Evolutionary conservation across 2,888 invertebrate genomes (phyloP).

Genomic region (Minunthozetes semirufus): DNA sequence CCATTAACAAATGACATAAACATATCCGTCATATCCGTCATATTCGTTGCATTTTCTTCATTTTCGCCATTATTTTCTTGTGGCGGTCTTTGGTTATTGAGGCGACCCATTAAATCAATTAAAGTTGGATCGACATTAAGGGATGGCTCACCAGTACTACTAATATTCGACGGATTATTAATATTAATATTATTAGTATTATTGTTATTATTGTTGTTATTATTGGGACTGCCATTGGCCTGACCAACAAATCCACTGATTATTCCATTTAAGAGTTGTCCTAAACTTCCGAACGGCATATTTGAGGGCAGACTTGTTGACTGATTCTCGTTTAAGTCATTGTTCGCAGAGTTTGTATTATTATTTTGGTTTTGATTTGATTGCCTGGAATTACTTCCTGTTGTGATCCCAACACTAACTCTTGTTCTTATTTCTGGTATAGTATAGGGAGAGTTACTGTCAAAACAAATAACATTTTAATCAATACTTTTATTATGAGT

Average conservation of each 20-base stretch:
- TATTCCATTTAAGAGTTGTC: slow-evolving; percentile 9
- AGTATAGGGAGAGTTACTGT: slow-evolving; percentile 29
- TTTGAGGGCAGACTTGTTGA: background rate
- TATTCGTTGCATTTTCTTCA: no score
- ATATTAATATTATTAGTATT: background rate
- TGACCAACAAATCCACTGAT: background rate
- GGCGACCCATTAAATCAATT: slow-evolving; percentile 1
- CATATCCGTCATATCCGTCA: slow-evolving; percentile 3
- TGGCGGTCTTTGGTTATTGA: background rate
- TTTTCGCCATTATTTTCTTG: background rate
- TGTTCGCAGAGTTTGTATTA: background rate
- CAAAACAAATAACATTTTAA: background rate
- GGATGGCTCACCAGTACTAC: background rate
- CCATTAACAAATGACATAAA: slow-evolving; percentile 19
- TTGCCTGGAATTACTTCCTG: background rate
- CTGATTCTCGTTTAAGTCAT: background rate
- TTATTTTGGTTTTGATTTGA: background rate
- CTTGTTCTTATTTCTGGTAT: slow-evolving; percentile 30
- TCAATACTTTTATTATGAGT: background rate
- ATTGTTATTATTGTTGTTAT: background rate
- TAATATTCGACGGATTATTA: background rate
- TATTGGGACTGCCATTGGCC: background rate
- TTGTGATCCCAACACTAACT: background rate
- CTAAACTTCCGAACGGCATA: slow-evolving; percentile 10
- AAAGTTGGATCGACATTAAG: slow-evolving; percentile 13